phyloP scores from a whole-genome alignment of 1,140 invertebrate species.

The Tigriopus japonicus region DNA sequence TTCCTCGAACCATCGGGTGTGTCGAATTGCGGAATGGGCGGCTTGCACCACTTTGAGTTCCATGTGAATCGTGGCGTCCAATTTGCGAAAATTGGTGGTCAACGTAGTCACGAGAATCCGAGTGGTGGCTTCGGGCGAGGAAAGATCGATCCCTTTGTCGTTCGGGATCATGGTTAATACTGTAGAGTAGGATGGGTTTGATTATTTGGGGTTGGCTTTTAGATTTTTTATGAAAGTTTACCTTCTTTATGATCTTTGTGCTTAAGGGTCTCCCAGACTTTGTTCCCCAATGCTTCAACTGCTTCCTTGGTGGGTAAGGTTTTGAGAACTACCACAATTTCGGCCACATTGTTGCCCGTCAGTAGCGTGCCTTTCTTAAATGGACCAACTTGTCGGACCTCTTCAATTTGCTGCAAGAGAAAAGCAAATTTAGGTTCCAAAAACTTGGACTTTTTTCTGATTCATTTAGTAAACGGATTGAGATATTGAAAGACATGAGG shows the following conservation, averaged over 20 bases:
- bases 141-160: conserved; percentile 63
- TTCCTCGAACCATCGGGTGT: conserved; percentile 89
- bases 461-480: too few relatives aligned
- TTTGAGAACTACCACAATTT: conserved; percentile 95
- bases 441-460: too few relatives aligned
- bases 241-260: conserved; percentile 32
- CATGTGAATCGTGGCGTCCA: conserved; percentile 77
- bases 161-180: conserved; percentile 27
- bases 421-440: too few relatives aligned
- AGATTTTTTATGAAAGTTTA: conserved; percentile 23
- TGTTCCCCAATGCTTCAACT: conserved; percentile 70
- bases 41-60: conserved; percentile 65
- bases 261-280: conserved; percentile 65
- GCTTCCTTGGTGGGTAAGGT: conserved; percentile 88
- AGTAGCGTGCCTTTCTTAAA: conserved; percentile 98
- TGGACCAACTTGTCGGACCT: conserved; percentile 84
- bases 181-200: conserved; percentile 25
- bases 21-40: conserved; percentile 78
- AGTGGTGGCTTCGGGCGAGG: conserved; percentile 43
- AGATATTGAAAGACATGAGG: too few relatives aligned
- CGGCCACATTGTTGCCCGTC: conserved; percentile 79
- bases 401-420: conserved; percentile 66
- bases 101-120: conserved; percentile 62
- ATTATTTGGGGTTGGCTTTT: too few relatives aligned
- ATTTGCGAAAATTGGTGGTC: conserved; percentile 73